Evolutionary conservation across 2,888 invertebrate genomes (phyloP).

Genomic region (Pomacea canaliculata): DNA sequence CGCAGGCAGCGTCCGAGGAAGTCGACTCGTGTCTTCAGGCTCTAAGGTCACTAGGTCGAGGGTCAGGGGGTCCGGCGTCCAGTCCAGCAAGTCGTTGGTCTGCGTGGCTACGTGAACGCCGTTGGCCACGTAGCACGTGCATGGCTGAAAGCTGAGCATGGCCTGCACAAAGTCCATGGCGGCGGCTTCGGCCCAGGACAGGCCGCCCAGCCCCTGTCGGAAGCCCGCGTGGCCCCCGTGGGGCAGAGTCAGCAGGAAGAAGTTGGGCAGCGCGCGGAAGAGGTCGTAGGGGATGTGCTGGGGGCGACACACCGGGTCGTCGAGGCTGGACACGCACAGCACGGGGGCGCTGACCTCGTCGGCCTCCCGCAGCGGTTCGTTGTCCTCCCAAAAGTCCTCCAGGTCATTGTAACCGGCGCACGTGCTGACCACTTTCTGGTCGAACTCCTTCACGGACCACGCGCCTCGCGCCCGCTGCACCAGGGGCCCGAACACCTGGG

Average conservation of each 20-base stretch:
- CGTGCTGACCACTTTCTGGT: constrained; percentile 35
- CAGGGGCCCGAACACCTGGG: constrained; percentile 45
- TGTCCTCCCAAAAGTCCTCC: constrained; percentile 62
- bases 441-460: constrained; percentile 46
- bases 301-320: constrained; percentile 58
- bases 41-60: too few species aligned
- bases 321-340: constrained; percentile 59
- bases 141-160: constrained; percentile 26
- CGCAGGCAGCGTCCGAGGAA: too few species aligned
- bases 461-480: constrained; percentile 42
- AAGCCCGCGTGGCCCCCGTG: constrained; percentile 65
- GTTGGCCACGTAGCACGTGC: not conserved
- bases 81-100: too few species aligned
- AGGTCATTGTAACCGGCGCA: constrained; percentile 33
- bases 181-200: constrained; percentile 53
- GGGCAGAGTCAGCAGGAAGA: constrained; percentile 55
- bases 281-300: constrained; percentile 57
- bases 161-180: constrained; percentile 52
- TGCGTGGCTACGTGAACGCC: too few species aligned
- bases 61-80: too few species aligned
- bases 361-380: constrained; percentile 60
- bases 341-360: constrained; percentile 63
- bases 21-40: too few species aligned
- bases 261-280: constrained; percentile 60
- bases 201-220: constrained; percentile 41